Conservation (phyloP, 1,140 invertebrate species). For the Liolophura sinensis region DNA sequence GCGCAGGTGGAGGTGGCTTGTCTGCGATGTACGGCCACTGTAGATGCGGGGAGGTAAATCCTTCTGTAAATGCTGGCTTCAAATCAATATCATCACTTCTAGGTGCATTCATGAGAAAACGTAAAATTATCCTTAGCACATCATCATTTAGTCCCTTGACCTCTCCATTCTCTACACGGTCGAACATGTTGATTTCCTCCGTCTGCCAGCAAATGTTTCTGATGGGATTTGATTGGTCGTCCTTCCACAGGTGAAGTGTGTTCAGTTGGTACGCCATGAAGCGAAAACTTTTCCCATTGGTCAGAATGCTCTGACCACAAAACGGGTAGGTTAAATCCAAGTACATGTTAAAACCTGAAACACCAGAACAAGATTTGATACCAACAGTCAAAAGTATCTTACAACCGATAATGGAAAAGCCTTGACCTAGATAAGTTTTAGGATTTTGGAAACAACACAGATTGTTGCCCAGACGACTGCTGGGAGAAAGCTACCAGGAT, state of each 20-base stretch:
- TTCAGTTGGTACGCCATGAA: conserved; percentile 90
- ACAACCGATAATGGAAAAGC: too few species aligned
- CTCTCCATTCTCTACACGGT: conserved; percentile 72
- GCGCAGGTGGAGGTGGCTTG: too few species aligned
- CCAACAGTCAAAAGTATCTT: too few species aligned
- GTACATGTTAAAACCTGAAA: conserved; percentile 81
- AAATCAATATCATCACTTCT: too few species aligned
- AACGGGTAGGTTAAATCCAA: conserved; percentile 88
- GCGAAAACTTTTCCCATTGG: conserved; percentile 80
- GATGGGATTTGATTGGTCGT: conserved; percentile 68
- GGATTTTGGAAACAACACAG: too few species aligned
- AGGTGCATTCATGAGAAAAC: conserved; percentile 68
- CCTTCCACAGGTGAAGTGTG: conserved; percentile 69
- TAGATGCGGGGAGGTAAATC: too few species aligned
- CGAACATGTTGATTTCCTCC: conserved; percentile 73
- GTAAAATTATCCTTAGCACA: conserved; percentile 73
- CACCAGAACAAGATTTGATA: too few species aligned
- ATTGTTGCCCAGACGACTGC: too few species aligned
- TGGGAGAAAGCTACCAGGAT: too few species aligned
- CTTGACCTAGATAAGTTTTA: too few species aligned
- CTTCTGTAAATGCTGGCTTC: too few species aligned
- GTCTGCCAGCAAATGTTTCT: conserved; percentile 84
- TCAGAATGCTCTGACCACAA: conserved; percentile 80
- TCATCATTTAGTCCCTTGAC: conserved; percentile 77
- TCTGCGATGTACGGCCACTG: too few species aligned